Evolutionary conservation across 2,113 vertebrate species (phyloP), one percentile per base, ranked within the genome.

Genomic region (Ranitomeya imitator): DNA sequence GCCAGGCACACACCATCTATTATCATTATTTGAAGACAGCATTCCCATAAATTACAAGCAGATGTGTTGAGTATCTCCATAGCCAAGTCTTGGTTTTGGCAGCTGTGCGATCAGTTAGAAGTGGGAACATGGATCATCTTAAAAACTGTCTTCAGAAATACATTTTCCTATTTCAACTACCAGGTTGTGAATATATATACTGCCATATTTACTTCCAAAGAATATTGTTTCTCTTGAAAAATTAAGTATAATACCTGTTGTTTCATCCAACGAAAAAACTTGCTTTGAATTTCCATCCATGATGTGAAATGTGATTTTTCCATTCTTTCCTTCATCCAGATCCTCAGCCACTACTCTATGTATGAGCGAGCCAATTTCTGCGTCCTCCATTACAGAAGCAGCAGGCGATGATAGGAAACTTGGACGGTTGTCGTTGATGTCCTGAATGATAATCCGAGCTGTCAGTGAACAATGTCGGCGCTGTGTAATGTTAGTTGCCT

Each of bases 391-490:
- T 85, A 96, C 86, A 26, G 65, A 94, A 52, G 92, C 90, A 0
- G 92, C 10, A 65, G 95, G 92, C 0, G 51, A 89, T 21, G 97
- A 98, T 0, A 89, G 14, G 83, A 99, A 97, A 76, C 81, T 91
- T 0, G 98, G 98, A 14, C 91, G 94, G 93, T 98, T 97, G 92
- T 99, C 98, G 54, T 99, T 99, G 55, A 95, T 83, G 19, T 99
- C 98, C 90, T 97, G 90, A 91, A 99, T 90, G 89, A 96, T 92
- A 63, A 98, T 91, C 92, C 95, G 95, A 11, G 89, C 96, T 4
- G 94, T 93, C 91, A 97, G 85, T 0, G 96, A 95, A 18, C 90
- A 83, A 67, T 90, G 52, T 9, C 90, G 93, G 0, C 94, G 93
- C 74, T 96, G 94, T 2, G 92, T 94, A 78, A 91, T 73, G 16